Conservation (phyloP, 2,888 invertebrate genomes). For the Pediacus dermestoides region DNA sequence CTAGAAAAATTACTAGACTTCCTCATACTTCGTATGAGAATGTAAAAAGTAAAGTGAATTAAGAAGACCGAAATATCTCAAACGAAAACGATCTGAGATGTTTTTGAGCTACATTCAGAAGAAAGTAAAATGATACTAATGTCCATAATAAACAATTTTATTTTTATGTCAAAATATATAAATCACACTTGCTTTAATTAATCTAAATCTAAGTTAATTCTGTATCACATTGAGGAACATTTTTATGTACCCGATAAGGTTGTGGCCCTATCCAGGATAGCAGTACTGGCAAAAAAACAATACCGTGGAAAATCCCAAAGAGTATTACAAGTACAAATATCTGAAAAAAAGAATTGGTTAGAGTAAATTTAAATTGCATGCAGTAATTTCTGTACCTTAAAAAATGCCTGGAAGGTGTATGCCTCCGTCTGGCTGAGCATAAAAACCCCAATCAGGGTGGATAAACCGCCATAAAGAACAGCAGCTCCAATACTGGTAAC, state of each 20-base stretch:
- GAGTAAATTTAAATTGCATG: not conserved
- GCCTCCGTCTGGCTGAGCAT: constrained; percentile 68
- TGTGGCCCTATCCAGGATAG: constrained; percentile 70
- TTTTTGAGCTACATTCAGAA: too few relatives aligned
- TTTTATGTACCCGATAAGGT: constrained; percentile 44
- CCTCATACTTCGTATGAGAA: too few relatives aligned
- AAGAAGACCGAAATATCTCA: too few relatives aligned
- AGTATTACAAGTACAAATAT: constrained; percentile 74
- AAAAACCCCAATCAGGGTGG: constrained; percentile 70
- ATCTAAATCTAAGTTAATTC: constrained; percentile 16
- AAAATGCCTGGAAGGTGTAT: constrained; percentile 73
- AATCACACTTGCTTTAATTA: too few relatives aligned
- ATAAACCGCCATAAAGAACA: constrained; percentile 73
- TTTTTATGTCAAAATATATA: too few relatives aligned
- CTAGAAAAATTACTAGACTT: too few relatives aligned
- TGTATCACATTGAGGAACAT: constrained; percentile 28
- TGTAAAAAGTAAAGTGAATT: too few relatives aligned
- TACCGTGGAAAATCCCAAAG: constrained; percentile 75
- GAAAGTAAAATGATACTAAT: too few relatives aligned
- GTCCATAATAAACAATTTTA: too few relatives aligned
- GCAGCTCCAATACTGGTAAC: constrained; percentile 72
- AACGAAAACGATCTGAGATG: too few relatives aligned
- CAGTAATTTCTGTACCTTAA: constrained; percentile 51
- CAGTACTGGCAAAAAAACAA: constrained; percentile 70
- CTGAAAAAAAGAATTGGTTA: constrained; percentile 50